phyloP scores from a whole-genome alignment of 2,888 invertebrate species.

The Agonopterix heracliana region DNA sequence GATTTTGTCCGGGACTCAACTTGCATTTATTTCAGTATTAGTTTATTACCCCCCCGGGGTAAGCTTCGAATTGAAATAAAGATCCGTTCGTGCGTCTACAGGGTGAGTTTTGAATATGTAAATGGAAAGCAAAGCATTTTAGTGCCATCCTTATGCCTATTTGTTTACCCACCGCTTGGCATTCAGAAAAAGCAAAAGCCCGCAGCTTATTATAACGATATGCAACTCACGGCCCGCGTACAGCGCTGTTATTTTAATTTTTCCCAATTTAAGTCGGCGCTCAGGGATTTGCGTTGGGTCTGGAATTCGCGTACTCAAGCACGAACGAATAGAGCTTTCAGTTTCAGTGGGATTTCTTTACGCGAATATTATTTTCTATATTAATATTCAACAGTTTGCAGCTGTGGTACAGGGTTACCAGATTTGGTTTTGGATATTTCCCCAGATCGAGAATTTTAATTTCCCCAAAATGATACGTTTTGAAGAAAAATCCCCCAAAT shows the following conservation, averaged over 20 bases:
- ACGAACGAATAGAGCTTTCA: constrained; percentile 25
- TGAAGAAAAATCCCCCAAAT: too few species aligned
- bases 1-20: too few species aligned
- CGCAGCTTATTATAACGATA: constrained; percentile 11
- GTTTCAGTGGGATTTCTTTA: constrained; percentile 44
- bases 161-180: background rate
- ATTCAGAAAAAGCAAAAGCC: constrained; percentile 7
- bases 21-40: too few species aligned
- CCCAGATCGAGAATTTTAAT: too few species aligned
- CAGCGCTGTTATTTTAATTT: constrained; percentile 22
- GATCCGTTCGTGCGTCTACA: too few species aligned
- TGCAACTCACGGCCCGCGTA: constrained; percentile 10
- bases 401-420: constrained; percentile 53
- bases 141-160: background rate
- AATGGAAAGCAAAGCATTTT: background rate
- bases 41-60: too few species aligned
- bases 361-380: constrained; percentile 53
- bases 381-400: constrained; percentile 72
- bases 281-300: constrained; percentile 17
- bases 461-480: too few species aligned
- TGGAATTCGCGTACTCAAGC: constrained; percentile 34
- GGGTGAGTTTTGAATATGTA: background rate
- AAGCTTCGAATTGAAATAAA: too few species aligned
- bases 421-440: too few species aligned
- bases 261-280: constrained; percentile 18